phyloP scores from a whole-genome alignment of 2,797 vertebrate genomes.

The Halcyon smyrnensis region DNA sequence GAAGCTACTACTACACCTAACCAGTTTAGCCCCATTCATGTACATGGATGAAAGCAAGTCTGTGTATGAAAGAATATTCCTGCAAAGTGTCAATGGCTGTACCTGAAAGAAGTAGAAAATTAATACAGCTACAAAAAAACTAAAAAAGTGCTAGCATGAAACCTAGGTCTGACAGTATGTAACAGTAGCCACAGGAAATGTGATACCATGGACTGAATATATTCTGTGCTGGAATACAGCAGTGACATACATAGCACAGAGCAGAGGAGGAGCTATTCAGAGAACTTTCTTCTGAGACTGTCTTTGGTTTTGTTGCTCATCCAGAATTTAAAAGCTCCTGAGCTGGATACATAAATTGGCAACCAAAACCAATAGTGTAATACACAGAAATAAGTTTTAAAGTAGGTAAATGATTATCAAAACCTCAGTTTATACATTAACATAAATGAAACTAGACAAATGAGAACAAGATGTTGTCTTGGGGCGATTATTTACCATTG shows the following conservation, averaged over 20 bases:
- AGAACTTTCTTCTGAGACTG: neutral
- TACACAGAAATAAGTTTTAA: neutral
- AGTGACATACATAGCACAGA: neutral
- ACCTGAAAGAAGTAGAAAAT: neutral
- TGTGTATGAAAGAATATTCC: neutral
- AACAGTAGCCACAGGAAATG: neutral
- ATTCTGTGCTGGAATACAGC: neutral
- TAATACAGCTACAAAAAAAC: neutral
- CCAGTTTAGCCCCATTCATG: neutral
- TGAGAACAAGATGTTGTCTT: slow-evolving; percentile 28
- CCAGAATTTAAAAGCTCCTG: neutral
- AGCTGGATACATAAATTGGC: neutral
- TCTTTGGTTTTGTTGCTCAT: neutral
- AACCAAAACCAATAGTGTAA: neutral
- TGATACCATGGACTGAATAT: neutral
- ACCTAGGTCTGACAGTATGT: neutral
- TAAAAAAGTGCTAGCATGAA: neutral
- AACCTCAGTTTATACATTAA: neutral
- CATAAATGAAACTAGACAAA: slow-evolving; percentile 32
- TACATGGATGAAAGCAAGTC: neutral
- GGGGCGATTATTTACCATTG: neutral
- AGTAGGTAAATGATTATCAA: neutral
- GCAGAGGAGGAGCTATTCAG: neutral
- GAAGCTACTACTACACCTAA: neutral
- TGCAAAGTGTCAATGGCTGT: neutral